Evolutionary conservation across 1,140 invertebrate genomes (phyloP), one percentile per base, ranked within the genome.

Genomic region (Drosophila pseudoobscura): DNA sequence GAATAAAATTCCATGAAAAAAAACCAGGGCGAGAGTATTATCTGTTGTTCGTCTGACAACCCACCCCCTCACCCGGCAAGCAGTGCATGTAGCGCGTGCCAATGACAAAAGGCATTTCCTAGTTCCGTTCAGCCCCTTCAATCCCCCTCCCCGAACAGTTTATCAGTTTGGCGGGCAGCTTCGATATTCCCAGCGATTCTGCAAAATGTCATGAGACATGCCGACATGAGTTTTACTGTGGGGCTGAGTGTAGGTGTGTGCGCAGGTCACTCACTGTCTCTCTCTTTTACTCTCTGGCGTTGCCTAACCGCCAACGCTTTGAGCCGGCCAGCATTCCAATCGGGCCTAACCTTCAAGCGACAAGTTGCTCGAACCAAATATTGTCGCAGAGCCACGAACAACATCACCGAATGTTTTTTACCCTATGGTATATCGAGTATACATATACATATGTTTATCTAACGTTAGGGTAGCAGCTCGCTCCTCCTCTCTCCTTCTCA

Each of bases 301-400:
- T 64, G 62, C 41, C 62, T 65, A 64, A 65, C 62, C 68, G 66
- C 68, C 68, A 71, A 71, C 68, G 55, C 68, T 71, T 43, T 49
- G 35, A 71, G 55, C 66, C 66, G 55, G 68, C 68, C 68, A 71
- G 51, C 68, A 71, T 71, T 71, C 68, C 68, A 60, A 60, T 65
- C 62, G 57, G 55, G 71, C 73, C 69, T 74, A 74, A 74, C 71
- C 71, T 74, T 74, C 71, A 57, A 60, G 41, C 47, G 64, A 74
- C 71, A 74, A 74, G 70, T 73, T 51, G 69, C 51, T 73, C 69
- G 47, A 74, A 45, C 51, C 57, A 62, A 73, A 72, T 62, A 73
- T 62, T 73, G 69, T 64, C 70, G 58, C 70, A 56, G 20, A 71
- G 41, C 45, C 6, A 17, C 44, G 20, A 41, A 11, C 20, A 66